phyloP scores from a whole-genome alignment of 2,888 invertebrate species.

The Agriopis marginaria region DNA sequence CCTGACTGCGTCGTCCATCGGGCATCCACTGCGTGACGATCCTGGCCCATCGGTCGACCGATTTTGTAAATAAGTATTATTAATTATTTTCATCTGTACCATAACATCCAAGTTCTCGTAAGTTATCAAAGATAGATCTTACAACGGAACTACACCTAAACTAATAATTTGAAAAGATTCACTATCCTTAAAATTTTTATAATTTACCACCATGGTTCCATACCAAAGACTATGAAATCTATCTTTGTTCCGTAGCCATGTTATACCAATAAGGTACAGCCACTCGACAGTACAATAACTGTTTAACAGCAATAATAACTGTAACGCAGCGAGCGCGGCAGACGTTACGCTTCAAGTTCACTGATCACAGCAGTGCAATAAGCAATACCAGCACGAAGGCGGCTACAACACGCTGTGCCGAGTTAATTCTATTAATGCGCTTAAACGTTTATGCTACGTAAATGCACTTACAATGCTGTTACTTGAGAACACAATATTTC shows the following conservation, averaged over 20 bases:
- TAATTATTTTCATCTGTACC: too few relatives aligned
- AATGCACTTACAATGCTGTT: conserved; percentile 40
- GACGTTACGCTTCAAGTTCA: conserved; percentile 57
- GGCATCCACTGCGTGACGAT: too few relatives aligned
- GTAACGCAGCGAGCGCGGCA: conserved; percentile 40
- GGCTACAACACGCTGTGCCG: conserved; percentile 15
- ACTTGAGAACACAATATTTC: conserved; percentile 1
- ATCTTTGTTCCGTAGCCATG: neutral
- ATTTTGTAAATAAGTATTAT: too few relatives aligned
- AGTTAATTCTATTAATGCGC: conserved; percentile 30
- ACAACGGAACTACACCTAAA: neutral
- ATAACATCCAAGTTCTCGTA: too few relatives aligned
- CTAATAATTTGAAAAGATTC: neutral
- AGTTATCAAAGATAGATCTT: too few relatives aligned
- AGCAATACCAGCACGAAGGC: conserved; percentile 45
- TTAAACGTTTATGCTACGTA: conserved; percentile 21
- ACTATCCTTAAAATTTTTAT: conserved; percentile 4
- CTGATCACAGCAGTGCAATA: conserved; percentile 55
- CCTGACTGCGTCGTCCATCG: too few relatives aligned
- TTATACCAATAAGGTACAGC: conserved; percentile 16
- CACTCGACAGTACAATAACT: conserved; percentile 34
- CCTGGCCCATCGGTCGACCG: too few relatives aligned
- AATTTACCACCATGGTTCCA: conserved; percentile 17
- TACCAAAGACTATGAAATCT: neutral
- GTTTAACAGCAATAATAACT: conserved; percentile 43